Conservation (phyloP, 2,888 invertebrate species). For the Piscicola geometra region DNA sequence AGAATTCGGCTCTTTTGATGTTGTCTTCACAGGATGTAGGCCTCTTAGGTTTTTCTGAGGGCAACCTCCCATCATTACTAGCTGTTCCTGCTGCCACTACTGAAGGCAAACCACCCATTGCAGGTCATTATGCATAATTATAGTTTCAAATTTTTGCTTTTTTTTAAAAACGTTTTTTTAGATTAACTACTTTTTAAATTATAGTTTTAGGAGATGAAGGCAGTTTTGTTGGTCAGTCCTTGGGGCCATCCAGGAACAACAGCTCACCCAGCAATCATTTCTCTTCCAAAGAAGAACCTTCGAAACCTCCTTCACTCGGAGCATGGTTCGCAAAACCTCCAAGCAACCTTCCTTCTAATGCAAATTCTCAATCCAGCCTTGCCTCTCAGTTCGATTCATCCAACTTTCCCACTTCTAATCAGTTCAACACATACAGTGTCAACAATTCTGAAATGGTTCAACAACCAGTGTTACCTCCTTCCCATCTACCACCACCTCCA, state of each 20-base stretch:
- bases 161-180: not conserved
- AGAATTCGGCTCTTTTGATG: slow-evolving; percentile 33
- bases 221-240: slow-evolving; percentile 53
- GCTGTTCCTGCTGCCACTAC: slow-evolving; percentile 15
- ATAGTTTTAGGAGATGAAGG: slow-evolving; percentile 55
- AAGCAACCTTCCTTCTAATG: not conserved
- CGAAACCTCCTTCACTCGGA: not conserved
- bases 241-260: slow-evolving; percentile 22
- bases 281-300: not conserved
- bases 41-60: not conserved
- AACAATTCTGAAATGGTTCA: too few species aligned
- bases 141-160: not conserved
- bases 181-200: not conserved
- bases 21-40: slow-evolving; percentile 29
- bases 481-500: too few species aligned
- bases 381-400: too few species aligned
- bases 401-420: too few species aligned
- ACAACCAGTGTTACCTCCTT: too few species aligned
- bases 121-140: not conserved
- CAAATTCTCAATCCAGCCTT: not conserved
- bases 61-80: slow-evolving; percentile 9
- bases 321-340: not conserved
- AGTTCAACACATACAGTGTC: too few species aligned
- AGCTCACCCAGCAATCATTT: not conserved
- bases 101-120: not conserved